Conservation (phyloP, 2,113 vertebrate genomes). For the Lutjanus erythropterus region DNA sequence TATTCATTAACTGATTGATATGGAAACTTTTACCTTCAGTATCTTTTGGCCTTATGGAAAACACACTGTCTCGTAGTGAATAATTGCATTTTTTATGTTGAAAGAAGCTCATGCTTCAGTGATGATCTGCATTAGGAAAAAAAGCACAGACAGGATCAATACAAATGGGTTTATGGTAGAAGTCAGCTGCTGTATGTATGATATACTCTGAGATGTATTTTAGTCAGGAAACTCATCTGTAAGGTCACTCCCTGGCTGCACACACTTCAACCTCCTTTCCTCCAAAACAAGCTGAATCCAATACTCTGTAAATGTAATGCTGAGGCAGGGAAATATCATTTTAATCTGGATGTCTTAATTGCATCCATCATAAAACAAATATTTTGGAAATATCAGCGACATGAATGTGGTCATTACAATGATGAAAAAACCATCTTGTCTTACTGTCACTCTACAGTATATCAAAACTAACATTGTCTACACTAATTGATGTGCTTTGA, state of each 20-base stretch:
- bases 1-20: background rate
- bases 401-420: background rate
- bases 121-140: conserved; percentile 35
- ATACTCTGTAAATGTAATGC: conserved; percentile 24
- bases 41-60: conserved; percentile 17
- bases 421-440: conserved; percentile 11
- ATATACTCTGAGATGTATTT: conserved; percentile 33
- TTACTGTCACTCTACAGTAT: conserved; percentile 28
- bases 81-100: conserved; percentile 40
- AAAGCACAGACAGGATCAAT: conserved; percentile 60
- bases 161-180: conserved; percentile 57
- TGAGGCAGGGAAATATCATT: conserved; percentile 6
- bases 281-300: background rate
- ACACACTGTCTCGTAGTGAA: background rate
- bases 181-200: conserved; percentile 26
- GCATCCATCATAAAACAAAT: background rate
- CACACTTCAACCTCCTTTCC: background rate
- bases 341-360: background rate
- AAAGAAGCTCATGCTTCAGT: conserved; percentile 33
- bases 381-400: background rate
- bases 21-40: conserved; percentile 8
- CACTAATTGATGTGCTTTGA: conserved; percentile 73
- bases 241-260: conserved; percentile 24
- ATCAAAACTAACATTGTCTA: conserved; percentile 59
- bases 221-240: conserved; percentile 18